These are phyloP conservation scores for Sialis lutaria DNA, from an alignment of 2,888 invertebrate species.

Conservation along the genomic window DNA sequence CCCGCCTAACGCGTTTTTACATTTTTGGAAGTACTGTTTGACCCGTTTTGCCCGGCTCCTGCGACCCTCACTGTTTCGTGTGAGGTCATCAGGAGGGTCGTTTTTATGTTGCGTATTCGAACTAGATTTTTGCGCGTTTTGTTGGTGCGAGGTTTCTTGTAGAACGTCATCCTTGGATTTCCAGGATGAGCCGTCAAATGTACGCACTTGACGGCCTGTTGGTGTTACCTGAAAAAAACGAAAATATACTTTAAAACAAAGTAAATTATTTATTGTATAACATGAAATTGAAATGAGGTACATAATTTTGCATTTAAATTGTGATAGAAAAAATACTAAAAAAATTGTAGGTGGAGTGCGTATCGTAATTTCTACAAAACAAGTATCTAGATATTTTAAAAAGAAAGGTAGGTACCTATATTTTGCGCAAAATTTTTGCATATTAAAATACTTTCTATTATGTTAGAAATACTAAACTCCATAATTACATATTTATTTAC, in stretches of 20 bases:
- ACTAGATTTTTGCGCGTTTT: background rate
- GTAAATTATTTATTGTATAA: too few species aligned
- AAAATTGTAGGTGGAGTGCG: too few species aligned
- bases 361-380: too few species aligned
- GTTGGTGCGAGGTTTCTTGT: background rate
- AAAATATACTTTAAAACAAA: background rate
- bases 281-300: too few species aligned
- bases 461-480: too few species aligned
- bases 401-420: too few species aligned
- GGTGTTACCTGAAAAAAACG: conserved; percentile 24
- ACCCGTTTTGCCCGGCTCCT: conserved; percentile 34
- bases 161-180: conserved; percentile 18
- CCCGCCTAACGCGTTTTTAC: conserved; percentile 28
- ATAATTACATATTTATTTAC: too few species aligned
- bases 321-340: too few species aligned
- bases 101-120: background rate
- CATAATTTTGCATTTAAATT: too few species aligned
- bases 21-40: conserved; percentile 32
- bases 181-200: conserved; percentile 26
- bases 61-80: conserved; percentile 24
- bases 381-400: too few species aligned
- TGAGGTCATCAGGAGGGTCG: conserved; percentile 14
- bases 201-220: conserved; percentile 19
- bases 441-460: too few species aligned
- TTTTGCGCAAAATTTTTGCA: too few species aligned